These are phyloP conservation scores for Montipora sp. DNA, from an alignment of 64 coral and sea anemone genomes.

Conservation along the genomic window DNA sequence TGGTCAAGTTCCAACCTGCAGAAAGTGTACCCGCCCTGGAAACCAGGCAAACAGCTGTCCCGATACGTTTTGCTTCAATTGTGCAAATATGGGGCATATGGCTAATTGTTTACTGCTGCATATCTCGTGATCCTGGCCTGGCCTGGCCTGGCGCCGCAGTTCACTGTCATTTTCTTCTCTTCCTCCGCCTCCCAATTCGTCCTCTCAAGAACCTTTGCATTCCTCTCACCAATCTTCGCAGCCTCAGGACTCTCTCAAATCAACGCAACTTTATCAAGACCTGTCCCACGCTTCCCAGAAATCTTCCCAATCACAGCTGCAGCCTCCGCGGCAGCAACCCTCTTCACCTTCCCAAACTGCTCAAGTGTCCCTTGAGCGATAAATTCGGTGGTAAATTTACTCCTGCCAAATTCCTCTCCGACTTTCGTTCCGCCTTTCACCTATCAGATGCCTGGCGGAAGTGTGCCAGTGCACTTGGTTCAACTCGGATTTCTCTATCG, in stretches of 20 bases:
- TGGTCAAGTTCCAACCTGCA: no score
- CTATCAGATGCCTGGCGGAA: slow-evolving; percentile 17
- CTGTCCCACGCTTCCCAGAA: background rate
- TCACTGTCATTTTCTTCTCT: background rate
- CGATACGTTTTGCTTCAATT: background rate
- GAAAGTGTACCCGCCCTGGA: no score
- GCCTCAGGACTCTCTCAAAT: background rate
- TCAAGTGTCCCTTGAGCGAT: background rate
- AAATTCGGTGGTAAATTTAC: background rate
- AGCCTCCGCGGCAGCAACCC: background rate
- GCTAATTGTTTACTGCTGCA: background rate
- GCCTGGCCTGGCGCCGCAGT: background rate
- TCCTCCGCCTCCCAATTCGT: background rate
- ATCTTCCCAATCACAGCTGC: background rate
- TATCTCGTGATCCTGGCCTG: background rate
- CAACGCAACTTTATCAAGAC: background rate
- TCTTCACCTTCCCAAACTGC: background rate
- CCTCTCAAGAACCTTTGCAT: no score
- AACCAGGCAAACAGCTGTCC: background rate
- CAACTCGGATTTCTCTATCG: slow-evolving; percentile 10
- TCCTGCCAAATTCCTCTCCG: background rate
- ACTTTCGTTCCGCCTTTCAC: background rate
- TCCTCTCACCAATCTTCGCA: background rate
- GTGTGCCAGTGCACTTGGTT: slow-evolving; percentile 21
- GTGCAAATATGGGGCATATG: background rate